Base-by-base conservation (phyloP, 1,140 invertebrate genomes). In the Bombyx mandarina region DNA sequence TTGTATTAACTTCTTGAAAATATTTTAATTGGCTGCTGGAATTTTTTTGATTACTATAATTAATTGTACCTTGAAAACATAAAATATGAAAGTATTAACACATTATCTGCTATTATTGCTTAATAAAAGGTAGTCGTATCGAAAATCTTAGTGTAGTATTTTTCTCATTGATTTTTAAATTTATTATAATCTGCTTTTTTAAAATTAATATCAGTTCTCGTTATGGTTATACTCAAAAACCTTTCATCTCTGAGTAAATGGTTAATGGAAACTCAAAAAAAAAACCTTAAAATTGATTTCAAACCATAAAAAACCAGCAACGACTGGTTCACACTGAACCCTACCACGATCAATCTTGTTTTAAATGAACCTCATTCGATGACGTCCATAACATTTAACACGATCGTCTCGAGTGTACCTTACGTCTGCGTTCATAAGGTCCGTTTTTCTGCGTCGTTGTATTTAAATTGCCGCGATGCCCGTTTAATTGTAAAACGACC, bases 291-390 rank as follows among this genome's bases (percentile, higher is more conserved):
- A 9, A 53, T 8, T 26, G 26, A 22, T 12, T 7, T 48, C 46
- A 43, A 62, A 63, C 49, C 54, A 44, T 57, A 9, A 47, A 52
- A 52, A 59, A 71, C 75, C 53, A 63, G 63, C 42, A 55, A 46
- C 52, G 54, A 71, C 77, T 62, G 60, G 75, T 77, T 78, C 60
- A 55, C 67, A 71, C 77, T 61, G 49, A 62, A 62, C 58, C 42
- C 52, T 51, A 66, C 56, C 54, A 53, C 61, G 68, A 78, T 78
- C 73, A 77, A 77, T 77, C 63, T 71, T 64, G 72, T 66, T 73
- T 76, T 56, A 71, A 61, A 59, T 44, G 47, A 43, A n/a, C 10
- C 54, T 45, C 53, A 58, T 54, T 57, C 56, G 45, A 22, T 47
- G 8, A 52, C 54, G 46, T 56, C 47, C 26, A 48, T 26, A 42